These are phyloP conservation scores for Malacosoma neustria DNA, from an alignment of 2,888 invertebrate species.

Conservation along the genomic window DNA sequence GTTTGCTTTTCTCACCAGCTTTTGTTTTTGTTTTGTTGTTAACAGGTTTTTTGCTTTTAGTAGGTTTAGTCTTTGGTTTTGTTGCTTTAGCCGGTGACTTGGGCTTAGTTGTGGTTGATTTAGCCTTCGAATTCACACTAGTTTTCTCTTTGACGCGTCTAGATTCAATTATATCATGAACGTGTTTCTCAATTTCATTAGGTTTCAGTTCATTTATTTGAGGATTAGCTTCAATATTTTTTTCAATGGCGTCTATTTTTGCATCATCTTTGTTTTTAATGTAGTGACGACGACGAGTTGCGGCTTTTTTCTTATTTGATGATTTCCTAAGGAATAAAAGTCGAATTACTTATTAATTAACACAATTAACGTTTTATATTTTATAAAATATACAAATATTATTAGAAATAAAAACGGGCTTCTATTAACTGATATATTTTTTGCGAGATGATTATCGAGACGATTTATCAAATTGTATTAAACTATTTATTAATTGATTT, in stretches of 20 bases:
- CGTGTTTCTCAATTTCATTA: constrained; percentile 17
- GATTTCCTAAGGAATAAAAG: constrained; percentile 53
- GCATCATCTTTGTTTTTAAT: constrained; percentile 29
- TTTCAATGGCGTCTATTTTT: constrained; percentile 27
- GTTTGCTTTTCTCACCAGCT: constrained; percentile 65
- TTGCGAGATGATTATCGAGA: no score
- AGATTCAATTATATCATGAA: constrained; percentile 23
- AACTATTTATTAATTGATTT: not conserved
- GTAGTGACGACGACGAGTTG: constrained; percentile 35
- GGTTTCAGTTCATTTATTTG: constrained; percentile 27
- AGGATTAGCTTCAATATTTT: constrained; percentile 30
- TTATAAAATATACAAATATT: no score
- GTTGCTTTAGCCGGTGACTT: constrained; percentile 43
- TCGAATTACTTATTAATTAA: no score
- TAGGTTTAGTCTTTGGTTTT: constrained; percentile 42
- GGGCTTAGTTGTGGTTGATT: constrained; percentile 36
- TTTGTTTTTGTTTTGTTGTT: constrained; percentile 50
- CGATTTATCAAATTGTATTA: not conserved
- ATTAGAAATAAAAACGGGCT: no score
- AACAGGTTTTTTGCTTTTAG: constrained; percentile 39
- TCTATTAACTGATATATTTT: no score
- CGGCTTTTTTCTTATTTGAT: constrained; percentile 53
- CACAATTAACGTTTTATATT: no score
- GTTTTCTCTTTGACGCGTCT: constrained; percentile 46
- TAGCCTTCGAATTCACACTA: constrained; percentile 46